A percentile compares a stretch with the other conserved stretches of the same genome.
Evolutionary conservation across 2,888 invertebrate genomes (phyloP).

Genomic region (Willowsia nigromaculata): DNA sequence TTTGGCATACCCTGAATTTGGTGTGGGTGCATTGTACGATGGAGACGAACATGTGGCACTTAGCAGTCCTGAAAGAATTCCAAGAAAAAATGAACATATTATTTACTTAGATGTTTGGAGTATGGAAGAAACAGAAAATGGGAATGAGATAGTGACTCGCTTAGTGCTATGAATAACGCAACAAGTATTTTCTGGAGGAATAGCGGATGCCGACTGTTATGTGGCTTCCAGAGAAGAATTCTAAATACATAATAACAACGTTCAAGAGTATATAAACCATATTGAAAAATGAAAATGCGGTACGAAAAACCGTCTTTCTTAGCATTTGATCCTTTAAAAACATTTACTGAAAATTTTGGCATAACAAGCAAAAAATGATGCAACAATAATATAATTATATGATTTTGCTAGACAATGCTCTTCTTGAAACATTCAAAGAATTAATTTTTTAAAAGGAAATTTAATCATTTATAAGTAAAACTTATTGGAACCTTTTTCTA

Average conservation of each 20-base stretch:
- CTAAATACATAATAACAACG: constrained; percentile 37
- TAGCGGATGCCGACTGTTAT: constrained; percentile 49
- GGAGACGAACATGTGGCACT: constrained; percentile 76
- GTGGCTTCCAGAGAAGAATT: constrained; percentile 60
- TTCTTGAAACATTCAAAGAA: background rate
- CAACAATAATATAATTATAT: background rate
- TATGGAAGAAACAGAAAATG: background rate
- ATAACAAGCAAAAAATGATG: background rate
- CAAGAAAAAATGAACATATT: background rate
- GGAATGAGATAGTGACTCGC: background rate
- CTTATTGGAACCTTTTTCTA: background rate
- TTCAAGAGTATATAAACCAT: background rate
- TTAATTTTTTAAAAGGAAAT: background rate
- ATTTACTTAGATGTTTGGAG: background rate
- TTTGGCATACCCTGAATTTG: constrained; percentile 56
- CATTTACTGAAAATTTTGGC: background rate
- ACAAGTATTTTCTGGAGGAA: constrained; percentile 50
- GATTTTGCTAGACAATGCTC: background rate
- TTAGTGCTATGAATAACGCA: constrained; percentile 27
- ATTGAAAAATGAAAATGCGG: background rate
- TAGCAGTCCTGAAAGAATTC: constrained; percentile 75
- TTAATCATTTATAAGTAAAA: background rate
- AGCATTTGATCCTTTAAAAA: background rate
- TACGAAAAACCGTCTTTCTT: background rate
- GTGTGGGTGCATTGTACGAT: constrained; percentile 49